These are phyloP conservation scores for Anseranas semipalmata DNA, from an alignment of 2,113 vertebrate genomes.

Conservation along the genomic window DNA sequence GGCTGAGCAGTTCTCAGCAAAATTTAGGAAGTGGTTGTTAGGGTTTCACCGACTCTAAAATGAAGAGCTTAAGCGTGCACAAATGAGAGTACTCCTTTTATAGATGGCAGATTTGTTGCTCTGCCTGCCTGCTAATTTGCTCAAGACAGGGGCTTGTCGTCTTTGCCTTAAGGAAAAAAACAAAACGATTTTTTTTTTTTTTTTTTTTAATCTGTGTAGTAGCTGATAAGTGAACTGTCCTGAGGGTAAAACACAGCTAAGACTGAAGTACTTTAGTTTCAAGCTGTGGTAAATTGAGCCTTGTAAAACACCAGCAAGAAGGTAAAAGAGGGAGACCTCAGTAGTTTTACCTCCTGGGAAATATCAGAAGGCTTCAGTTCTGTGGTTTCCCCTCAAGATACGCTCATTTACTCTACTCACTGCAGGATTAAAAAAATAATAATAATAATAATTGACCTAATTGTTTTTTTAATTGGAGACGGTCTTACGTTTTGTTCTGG, in stretches of 20 bases:
- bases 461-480: neutral
- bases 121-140: constrained; percentile 1
- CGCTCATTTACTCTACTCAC: neutral
- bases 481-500: constrained; percentile 18
- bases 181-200: neutral
- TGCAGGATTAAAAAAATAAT: neutral
- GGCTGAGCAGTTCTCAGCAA: neutral
- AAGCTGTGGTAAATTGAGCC: neutral
- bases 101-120: neutral
- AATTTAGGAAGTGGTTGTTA: neutral
- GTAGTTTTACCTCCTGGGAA: neutral
- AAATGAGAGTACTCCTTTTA: neutral
- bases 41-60: neutral
- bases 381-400: constrained; percentile 20
- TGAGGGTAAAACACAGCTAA: constrained; percentile 36
- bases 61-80: neutral
- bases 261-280: neutral
- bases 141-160: neutral
- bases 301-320: neutral
- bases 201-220: neutral
- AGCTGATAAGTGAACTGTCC: neutral
- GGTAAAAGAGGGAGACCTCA: neutral
- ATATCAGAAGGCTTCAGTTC: neutral
- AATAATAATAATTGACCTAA: neutral
- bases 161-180: neutral